phyloP scores from a whole-genome alignment of 2,888 invertebrate species.

The Deilephila elpenor region DNA sequence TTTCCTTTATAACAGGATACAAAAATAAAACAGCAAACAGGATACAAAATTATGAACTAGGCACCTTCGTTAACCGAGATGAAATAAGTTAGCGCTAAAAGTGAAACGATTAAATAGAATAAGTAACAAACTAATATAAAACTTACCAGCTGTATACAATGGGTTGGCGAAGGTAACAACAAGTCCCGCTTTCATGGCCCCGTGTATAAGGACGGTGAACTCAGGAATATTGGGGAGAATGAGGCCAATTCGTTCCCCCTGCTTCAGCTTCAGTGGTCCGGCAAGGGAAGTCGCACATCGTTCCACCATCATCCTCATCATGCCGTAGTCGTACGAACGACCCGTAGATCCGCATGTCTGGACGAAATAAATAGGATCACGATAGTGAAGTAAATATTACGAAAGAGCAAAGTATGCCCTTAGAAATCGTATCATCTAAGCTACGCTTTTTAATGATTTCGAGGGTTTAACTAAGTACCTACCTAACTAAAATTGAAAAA shows the following conservation, averaged over 20 bases:
- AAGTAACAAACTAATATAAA: background rate
- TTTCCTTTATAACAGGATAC: too few species aligned
- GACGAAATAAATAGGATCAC: background rate
- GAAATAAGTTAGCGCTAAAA: too few species aligned
- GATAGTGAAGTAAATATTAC: background rate
- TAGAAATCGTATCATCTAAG: too few species aligned
- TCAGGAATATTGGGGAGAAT: conserved; percentile 89
- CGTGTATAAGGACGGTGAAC: conserved; percentile 87
- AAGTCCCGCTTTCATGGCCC: conserved; percentile 87
- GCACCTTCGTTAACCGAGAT: too few species aligned
- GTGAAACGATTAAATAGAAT: too few species aligned
- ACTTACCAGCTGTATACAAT: conserved; percentile 86
- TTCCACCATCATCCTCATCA: conserved; percentile 84
- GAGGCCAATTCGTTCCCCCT: conserved; percentile 87
- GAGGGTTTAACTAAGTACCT: too few species aligned
- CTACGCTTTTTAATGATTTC: too few species aligned
- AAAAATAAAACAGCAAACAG: too few species aligned
- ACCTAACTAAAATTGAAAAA: too few species aligned
- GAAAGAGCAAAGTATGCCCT: too few species aligned
- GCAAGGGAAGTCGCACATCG: conserved; percentile 85
- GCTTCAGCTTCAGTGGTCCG: conserved; percentile 82
- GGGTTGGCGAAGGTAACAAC: conserved; percentile 89
- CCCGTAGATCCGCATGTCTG: conserved; percentile 89
- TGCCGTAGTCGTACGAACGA: conserved; percentile 86
- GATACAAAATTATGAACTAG: too few species aligned